Conservation (phyloP, 2,888 invertebrate species). For the Blera fallax region DNA sequence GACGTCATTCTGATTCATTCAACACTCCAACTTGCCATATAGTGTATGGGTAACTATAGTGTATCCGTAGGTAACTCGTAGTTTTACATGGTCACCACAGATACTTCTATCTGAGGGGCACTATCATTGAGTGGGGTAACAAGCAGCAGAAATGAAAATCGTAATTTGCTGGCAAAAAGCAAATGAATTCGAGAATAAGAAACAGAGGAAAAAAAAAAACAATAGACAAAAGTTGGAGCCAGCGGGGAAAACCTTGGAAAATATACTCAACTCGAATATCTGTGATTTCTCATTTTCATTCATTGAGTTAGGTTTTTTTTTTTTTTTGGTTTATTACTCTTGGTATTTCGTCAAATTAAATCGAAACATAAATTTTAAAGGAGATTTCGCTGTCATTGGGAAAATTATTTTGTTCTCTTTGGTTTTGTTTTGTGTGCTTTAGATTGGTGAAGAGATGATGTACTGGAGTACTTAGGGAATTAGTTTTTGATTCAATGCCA, state of each 20-base stretch:
- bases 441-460: conserved; percentile 4
- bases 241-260: conserved; percentile 38
- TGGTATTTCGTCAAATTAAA: conserved; percentile 37
- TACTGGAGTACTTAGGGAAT: conserved; percentile 30
- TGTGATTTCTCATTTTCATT: conserved; percentile 38
- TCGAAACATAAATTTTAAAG: conserved; percentile 31
- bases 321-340: conserved; percentile 5
- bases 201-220: not conserved
- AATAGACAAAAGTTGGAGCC: conserved; percentile 1
- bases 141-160: conserved; percentile 26
- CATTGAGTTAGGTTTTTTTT: conserved; percentile 3
- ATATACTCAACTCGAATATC: conserved; percentile 16
- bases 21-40: conserved; percentile 16
- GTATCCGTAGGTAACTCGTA: conserved; percentile 24
- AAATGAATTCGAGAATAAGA: conserved; percentile 36
- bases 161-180: conserved; percentile 42
- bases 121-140: conserved; percentile 19
- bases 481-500: conserved; percentile 14
- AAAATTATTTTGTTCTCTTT: not conserved
- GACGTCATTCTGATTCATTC: conserved; percentile 63
- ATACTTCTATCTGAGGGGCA: not conserved
- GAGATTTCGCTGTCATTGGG: conserved; percentile 3
- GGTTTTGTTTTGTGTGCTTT: not conserved
- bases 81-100: conserved; percentile 39
- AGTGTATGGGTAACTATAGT: not conserved